Conservation (phyloP, 1,140 invertebrate species). For the Zaprionus camerounensis region DNA sequence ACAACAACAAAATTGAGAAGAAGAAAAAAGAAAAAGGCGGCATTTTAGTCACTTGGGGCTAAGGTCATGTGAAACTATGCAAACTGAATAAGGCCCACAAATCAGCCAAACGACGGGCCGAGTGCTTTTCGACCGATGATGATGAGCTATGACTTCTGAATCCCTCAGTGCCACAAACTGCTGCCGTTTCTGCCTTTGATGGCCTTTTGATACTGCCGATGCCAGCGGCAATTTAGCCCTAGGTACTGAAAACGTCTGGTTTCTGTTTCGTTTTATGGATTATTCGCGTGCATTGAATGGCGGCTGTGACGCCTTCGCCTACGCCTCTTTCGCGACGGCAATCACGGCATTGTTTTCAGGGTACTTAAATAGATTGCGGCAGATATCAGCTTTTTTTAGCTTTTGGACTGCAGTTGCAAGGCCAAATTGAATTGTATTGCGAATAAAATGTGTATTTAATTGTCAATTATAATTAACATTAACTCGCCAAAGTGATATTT, state of each 20-base stretch:
- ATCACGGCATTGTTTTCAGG: slow-evolving; percentile 51
- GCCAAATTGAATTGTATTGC: slow-evolving; percentile 40
- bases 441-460: slow-evolving; percentile 41
- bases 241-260: slow-evolving; percentile 50
- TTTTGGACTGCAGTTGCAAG: slow-evolving; percentile 51
- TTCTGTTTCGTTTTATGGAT: slow-evolving; percentile 57
- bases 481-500: slow-evolving; percentile 27
- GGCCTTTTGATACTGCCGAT: slow-evolving; percentile 73
- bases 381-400: slow-evolving; percentile 27
- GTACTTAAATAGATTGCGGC: slow-evolving; percentile 58
- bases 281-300: slow-evolving; percentile 55
- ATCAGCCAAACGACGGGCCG: slow-evolving; percentile 29
- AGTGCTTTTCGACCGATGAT: slow-evolving; percentile 39
- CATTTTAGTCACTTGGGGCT: slow-evolving; percentile 58
- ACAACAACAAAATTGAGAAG: slow-evolving; percentile 18
- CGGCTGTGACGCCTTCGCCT: slow-evolving; percentile 17
- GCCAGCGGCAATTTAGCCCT: slow-evolving; percentile 58
- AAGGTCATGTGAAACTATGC: slow-evolving; percentile 78
- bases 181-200: slow-evolving; percentile 41
- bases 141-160: slow-evolving; percentile 72
- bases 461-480: slow-evolving; percentile 43
- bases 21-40: slow-evolving; percentile 50
- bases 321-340: slow-evolving; percentile 48
- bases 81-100: slow-evolving; percentile 47
- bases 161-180: not conserved